Base-by-base conservation (phyloP, 2,888 invertebrate species). In the Erannis defoliaria region DNA sequence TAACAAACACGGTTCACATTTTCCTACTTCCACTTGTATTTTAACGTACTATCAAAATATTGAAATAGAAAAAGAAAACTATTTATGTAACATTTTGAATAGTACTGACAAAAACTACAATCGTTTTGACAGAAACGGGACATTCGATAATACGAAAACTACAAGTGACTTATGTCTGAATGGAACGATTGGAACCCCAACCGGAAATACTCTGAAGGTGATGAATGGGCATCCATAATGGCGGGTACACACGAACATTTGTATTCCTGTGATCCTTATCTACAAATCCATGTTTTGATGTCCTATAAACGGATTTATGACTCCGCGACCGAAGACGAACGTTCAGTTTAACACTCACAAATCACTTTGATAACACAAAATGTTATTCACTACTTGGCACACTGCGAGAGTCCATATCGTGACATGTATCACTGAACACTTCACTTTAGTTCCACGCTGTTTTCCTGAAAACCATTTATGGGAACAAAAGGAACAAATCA, bases 301-400 rank as follows among this genome's bases (percentile, higher is more conserved):
- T 50, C 42, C 37, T 51, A 38, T 42, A 54, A 49, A 55, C 54
- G 48, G 56, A 42, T 55, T 51, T 38, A 46, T 40, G 43, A 21
- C 10, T 59, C 37, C 57, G 61, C 55, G 29, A 42, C 14, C 55
- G 21, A 9, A 55, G 26, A 49, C 35, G 16, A 49, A 37, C 31
- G 29, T 43, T 37, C 26, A 40, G 23, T 55, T 50, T 35, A 56
- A 29, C 56, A 48, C 66, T 60, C 67, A 55, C 63, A 43, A 66
- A 72, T 67, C 64, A 76, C 73, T 73, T 70, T 62, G 56, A 66
- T 61, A 23, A 31, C 72, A 72, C 72, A 70, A 68, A 64, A 66
- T 63, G 48, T 54, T 66, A 68, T 72, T 74, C 80, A 81, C 80
- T 78, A 85, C 74, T 84, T 80, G 84, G 81, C 83, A 76, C 77